Conservation (phyloP, 1,140 invertebrate genomes). For the Phymorhynchus buccinoides region DNA sequence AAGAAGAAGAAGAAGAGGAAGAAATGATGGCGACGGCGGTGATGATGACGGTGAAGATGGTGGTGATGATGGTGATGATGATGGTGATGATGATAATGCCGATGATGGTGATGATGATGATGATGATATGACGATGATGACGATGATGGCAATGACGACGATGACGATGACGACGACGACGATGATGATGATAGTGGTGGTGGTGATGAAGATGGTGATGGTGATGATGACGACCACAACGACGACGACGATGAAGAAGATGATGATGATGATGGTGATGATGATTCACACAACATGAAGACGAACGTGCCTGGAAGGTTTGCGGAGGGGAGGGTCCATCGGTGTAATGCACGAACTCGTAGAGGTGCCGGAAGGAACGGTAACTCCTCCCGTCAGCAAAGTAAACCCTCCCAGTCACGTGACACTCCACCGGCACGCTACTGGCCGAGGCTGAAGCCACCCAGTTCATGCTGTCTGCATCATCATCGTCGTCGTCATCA, state of each 20-base stretch:
- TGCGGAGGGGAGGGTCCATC: neutral
- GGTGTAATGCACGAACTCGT: constrained; percentile 34
- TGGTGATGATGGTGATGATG: no score
- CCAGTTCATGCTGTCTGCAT: constrained; percentile 29
- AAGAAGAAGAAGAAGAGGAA: no score
- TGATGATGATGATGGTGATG: neutral
- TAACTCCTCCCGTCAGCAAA: neutral
- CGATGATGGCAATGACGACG: no score
- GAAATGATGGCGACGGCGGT: no score
- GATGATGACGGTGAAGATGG: no score
- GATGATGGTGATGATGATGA: no score
- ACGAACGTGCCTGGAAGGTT: constrained; percentile 41
- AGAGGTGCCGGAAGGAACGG: constrained; percentile 26
- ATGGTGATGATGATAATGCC: no score
- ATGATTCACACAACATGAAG: neutral
- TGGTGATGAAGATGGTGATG: neutral
- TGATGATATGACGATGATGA: no score
- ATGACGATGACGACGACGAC: no score
- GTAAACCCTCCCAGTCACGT: constrained; percentile 36
- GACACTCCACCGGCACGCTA: constrained; percentile 17
- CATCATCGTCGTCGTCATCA: no score
- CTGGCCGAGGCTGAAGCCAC: neutral
- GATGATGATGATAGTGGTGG: neutral
- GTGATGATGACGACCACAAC: neutral
- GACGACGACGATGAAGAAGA: neutral